Base-by-base conservation (phyloP, 2,797 vertebrate species). In the Oceanodroma leucorhoa region DNA sequence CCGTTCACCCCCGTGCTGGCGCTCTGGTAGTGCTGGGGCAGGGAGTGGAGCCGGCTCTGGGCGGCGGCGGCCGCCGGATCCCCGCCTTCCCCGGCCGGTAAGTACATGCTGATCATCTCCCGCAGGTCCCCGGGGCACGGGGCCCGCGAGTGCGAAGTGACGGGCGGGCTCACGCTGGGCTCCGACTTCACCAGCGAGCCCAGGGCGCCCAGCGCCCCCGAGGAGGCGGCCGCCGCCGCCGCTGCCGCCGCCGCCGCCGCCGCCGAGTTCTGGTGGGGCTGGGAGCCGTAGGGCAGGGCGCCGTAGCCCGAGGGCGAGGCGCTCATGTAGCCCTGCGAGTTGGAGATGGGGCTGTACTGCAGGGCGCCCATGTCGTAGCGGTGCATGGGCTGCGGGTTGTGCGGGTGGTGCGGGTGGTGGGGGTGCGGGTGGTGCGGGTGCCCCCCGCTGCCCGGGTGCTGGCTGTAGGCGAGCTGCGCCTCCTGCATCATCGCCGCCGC, bases 401-500 rank as follows among this genome's bases (percentile, higher is more conserved):
- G 99, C 54, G 99, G 98, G 92, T 99, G 99, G 91, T 97, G 97
- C 69, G 98, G 95, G 27, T 96, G 94, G 97, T 97, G 98, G 10
- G 98, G 98, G 83, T 99, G 98, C 94, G 99, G 99, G 96, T 99
- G 98, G 81, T 97, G 97, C 71, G 98, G 98, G 97, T 99, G 98
- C 92, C 98, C 98, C n/a, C 98, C 99, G 90, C 98, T 98, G 81
- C 99, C 99, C 38, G 99, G 99, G 98, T 99, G 99, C 98, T 99
- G 99, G 97, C 98, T 98, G 98, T 99, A 99, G 92, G 99, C 99
- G 78, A 99, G 98, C 97, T 99, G 99, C 54, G 99, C 99, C 97
- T 99, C 99, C 98, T 99, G 99, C 99, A 99, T 99, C 99, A 99
- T 99, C 64, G 99, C 99, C 22, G 99, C 99, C 50, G 99, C 99